Evolutionary conservation across 2,797 vertebrate species (phyloP).

Genomic region (Helicolenus hilgendorfi): DNA sequence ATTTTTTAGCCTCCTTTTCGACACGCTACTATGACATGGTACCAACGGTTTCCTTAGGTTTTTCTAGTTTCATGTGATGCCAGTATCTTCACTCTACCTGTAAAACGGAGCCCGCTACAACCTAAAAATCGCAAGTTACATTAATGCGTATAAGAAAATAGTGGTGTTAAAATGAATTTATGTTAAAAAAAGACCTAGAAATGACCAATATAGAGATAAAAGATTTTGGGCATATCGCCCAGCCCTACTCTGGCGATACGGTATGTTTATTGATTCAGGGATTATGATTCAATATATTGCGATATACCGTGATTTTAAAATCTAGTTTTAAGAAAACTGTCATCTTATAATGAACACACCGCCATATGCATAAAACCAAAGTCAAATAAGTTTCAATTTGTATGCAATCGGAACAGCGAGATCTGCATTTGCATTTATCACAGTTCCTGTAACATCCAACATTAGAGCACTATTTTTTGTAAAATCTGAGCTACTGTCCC

Average conservation of each 20-base stretch:
- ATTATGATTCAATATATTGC: neutral
- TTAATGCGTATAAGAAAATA: no score
- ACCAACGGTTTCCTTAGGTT: no score
- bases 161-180: no score
- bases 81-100: no score
- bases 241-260: neutral
- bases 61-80: no score
- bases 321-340: neutral
- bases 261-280: neutral
- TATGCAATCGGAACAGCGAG: no score
- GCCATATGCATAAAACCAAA: neutral
- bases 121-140: no score
- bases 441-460: neutral
- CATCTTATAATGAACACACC: neutral
- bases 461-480: neutral
- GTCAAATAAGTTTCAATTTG: rapidly evolving
- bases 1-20: no score
- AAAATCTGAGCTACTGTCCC: rapidly evolving
- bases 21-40: no score
- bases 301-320: no score
- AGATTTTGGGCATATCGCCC: neutral
- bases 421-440: neutral
- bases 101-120: no score
- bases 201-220: neutral
- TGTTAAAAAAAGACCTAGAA: neutral